Evolutionary conservation across 2,888 invertebrate genomes (phyloP).

Genomic region (Ernsta delagoae): DNA sequence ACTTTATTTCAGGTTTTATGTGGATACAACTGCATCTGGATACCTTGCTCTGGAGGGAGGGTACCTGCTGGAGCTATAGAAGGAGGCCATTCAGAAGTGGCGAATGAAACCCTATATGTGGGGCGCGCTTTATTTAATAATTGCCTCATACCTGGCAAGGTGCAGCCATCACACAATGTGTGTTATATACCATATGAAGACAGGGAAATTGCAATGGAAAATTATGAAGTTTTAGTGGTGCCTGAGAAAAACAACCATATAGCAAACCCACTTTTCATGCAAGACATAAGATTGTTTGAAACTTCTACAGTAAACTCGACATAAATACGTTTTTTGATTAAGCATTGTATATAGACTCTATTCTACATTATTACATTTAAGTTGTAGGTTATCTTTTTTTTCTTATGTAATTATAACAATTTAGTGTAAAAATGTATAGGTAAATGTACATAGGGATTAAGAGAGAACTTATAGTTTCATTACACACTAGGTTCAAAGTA

Average conservation of each 20-base stretch:
- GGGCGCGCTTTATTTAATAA: slow-evolving; percentile 68
- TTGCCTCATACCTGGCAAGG: slow-evolving; percentile 91
- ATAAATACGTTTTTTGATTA: too few species aligned
- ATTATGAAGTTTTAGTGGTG: slow-evolving; percentile 21
- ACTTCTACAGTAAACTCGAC: not conserved
- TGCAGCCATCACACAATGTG: slow-evolving; percentile 87
- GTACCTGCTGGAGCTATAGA: slow-evolving; percentile 89
- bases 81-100: slow-evolving; percentile 83
- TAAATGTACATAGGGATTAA: too few species aligned
- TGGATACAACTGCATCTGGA: slow-evolving; percentile 77
- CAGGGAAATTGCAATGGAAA: not conserved
- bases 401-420: too few species aligned
- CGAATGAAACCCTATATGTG: slow-evolving; percentile 38
- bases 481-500: too few species aligned
- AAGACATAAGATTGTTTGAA: not conserved
- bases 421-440: too few species aligned
- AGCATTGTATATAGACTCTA: too few species aligned
- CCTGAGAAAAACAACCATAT: slow-evolving; percentile 14
- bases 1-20: slow-evolving; percentile 60
- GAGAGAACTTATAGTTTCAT: too few species aligned
- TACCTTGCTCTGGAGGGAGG: slow-evolving; percentile 80
- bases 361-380: too few species aligned
- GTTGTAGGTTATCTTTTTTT: too few species aligned
- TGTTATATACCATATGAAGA: slow-evolving; percentile 86
- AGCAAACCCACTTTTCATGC: slow-evolving; percentile 9